Evolutionary conservation across 2,888 invertebrate species (phyloP), one percentile per base, ranked within the genome.

Genomic region (Synanthedon myopaeformis): DNA sequence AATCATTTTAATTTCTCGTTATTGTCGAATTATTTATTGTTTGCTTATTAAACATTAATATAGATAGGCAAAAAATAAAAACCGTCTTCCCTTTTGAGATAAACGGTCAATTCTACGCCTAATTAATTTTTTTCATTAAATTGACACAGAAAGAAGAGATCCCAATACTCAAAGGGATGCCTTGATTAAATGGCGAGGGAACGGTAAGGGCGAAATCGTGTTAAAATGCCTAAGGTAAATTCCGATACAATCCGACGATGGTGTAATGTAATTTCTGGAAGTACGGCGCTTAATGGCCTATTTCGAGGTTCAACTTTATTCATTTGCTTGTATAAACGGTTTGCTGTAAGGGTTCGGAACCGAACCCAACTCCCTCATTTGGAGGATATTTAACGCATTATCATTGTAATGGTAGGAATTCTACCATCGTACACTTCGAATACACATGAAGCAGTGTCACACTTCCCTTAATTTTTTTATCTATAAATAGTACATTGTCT

Each of bases 161-260:
- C 67, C 66, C 70, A 60, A 64, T 65, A 61, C 63, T 58, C 66
- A 45, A 58, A 62, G 70, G 66, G 66, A 55, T 60, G 65, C 67
- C 63, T 74, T 79, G 77, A 80, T 80, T 80, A 79, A 79, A 77
- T 72, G 68, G 65, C 63, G 58, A 57, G 58, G 58, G 57, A 61
- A 63, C 61, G 63, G 55, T 49, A 51, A 61, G 64, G 61, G 62
- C 23, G 69, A 63, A 66, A 70, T 65, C 61, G 62, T 60, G 61
- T 64, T 13, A 28, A 49, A 69, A 63, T 59, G 63, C 61, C 63
- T 59, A 58, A 65, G 65, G 69, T 75, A 72, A 72, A 80, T 74
- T 72, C 68, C 74, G 66, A 77, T 78, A 74, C 70, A 70, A 73
- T 72, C 69, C 68, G 64, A 65, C 56, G 35, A 35, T 35, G 61